A percentile compares a stretch with the other conserved stretches of the same genome.
These are phyloP conservation scores for Hemaris fuciformis DNA, from an alignment of 2,888 invertebrate species.

Conservation along the genomic window DNA sequence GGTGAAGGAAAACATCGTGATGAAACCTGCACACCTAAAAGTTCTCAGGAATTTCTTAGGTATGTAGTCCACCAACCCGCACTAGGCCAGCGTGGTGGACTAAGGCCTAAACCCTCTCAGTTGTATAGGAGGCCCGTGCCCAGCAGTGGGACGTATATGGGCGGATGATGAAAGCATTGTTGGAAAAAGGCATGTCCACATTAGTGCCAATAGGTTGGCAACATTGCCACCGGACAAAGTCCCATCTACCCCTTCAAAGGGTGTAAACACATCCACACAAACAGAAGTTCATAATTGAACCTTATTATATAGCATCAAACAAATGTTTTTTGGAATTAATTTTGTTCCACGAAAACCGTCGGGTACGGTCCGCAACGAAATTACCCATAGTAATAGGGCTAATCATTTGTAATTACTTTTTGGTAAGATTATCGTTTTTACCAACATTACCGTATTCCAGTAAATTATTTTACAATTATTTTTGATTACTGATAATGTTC, in stretches of 20 bases:
- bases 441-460: constrained; percentile 48
- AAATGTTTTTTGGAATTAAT: constrained; percentile 77
- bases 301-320: constrained; percentile 80
- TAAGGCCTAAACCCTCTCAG: too few relatives aligned
- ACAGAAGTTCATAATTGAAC: constrained; percentile 72
- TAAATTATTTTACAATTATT: constrained; percentile 8
- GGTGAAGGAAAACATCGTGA: too few relatives aligned
- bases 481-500: constrained; percentile 5
- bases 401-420: constrained; percentile 66
- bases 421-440: constrained; percentile 53
- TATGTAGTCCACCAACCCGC: too few relatives aligned
- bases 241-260: neutral
- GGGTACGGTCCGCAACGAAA: constrained; percentile 68
- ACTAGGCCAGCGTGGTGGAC: too few relatives aligned
- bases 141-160: too few relatives aligned
- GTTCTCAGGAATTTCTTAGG: too few relatives aligned
- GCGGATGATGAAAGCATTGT: too few relatives aligned
- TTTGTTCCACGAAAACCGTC: constrained; percentile 74
- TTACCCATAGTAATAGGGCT: constrained; percentile 62
- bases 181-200: too few relatives aligned
- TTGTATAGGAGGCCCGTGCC: too few relatives aligned
- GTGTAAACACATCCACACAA: neutral
- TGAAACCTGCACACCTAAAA: too few relatives aligned
- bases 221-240: neutral
- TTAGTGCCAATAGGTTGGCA: neutral